Evolutionary conservation across 2,113 vertebrate species (phyloP).

Genomic region (Chionomys nivalis): DNA sequence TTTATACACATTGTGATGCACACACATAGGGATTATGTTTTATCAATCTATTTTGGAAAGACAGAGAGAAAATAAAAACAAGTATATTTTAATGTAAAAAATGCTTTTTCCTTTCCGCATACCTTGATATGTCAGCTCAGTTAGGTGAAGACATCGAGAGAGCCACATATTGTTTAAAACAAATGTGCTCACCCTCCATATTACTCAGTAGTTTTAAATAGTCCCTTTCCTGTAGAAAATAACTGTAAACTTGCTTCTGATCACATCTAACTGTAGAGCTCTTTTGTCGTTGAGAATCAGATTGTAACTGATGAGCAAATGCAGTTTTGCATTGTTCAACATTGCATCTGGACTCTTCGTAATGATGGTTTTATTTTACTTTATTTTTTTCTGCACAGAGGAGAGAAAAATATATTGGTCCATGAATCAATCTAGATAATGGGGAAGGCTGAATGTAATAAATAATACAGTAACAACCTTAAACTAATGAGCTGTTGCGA

Average conservation of each 20-base stretch:
- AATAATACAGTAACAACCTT: slow-evolving; percentile 99
- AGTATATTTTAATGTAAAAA: slow-evolving; percentile 73
- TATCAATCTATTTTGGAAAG: slow-evolving; percentile 46
- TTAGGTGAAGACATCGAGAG: slow-evolving; percentile 79
- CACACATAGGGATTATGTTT: slow-evolving; percentile 52
- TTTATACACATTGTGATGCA: slow-evolving; percentile 67
- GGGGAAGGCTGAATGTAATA: slow-evolving; percentile 96
- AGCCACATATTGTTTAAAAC: slow-evolving; percentile 60
- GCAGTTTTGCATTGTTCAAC: slow-evolving; percentile 71
- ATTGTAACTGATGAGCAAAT: slow-evolving; percentile 82
- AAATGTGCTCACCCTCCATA: slow-evolving; percentile 73
- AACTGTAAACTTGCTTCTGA: slow-evolving; percentile 64
- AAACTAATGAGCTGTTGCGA: slow-evolving; percentile 99
- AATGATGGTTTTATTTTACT: slow-evolving; percentile 84
- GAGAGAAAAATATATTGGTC: slow-evolving; percentile 88
- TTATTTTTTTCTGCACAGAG: slow-evolving; percentile 85
- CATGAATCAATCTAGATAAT: slow-evolving; percentile 99
- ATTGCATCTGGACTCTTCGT: slow-evolving; percentile 83
- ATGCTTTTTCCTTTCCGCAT: slow-evolving; percentile 73
- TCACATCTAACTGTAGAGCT: slow-evolving; percentile 82
- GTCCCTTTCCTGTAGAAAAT: slow-evolving; percentile 74
- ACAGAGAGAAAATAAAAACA: slow-evolving; percentile 48
- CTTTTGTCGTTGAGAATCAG: slow-evolving; percentile 81
- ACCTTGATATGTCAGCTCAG: slow-evolving; percentile 62
- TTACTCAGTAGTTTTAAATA: slow-evolving; percentile 80